Percentiles rank a stretch among this genome's conserved stretches.
phyloP scores from a whole-genome alignment of 2,888 invertebrate genomes.

The Drosophila leonis region DNA sequence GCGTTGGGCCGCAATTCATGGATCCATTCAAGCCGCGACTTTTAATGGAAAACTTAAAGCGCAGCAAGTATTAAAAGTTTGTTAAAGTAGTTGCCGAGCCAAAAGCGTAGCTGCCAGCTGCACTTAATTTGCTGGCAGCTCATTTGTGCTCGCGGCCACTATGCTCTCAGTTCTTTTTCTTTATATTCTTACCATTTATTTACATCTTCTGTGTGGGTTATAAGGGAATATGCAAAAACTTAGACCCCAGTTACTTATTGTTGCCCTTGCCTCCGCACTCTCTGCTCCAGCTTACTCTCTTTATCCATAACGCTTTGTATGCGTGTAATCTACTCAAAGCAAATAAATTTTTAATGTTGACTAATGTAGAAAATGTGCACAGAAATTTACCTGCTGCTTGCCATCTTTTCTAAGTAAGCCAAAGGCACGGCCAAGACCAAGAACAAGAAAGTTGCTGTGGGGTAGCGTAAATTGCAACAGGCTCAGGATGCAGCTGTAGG shows the following conservation, averaged over 20 bases:
- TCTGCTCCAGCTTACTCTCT: not conserved
- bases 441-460: constrained; percentile 22
- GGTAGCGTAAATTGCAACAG: constrained; percentile 48
- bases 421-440: constrained; percentile 13
- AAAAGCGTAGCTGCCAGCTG: constrained; percentile 72
- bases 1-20: constrained; percentile 24
- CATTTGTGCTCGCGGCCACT: constrained; percentile 55
- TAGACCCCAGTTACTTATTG: constrained; percentile 34
- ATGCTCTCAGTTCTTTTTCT: constrained; percentile 17
- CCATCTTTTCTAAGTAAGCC: constrained; percentile 20
- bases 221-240: constrained; percentile 57
- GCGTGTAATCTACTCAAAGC: constrained; percentile 76
- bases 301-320: constrained; percentile 36
- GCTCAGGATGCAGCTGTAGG: constrained; percentile 41
- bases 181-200: constrained; percentile 21
- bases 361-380: constrained; percentile 73
- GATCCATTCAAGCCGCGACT: constrained; percentile 19
- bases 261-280: not conserved
- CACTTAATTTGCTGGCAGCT: constrained; percentile 75
- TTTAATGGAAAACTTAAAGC: constrained; percentile 67
- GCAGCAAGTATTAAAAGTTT: constrained; percentile 44
- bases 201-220: constrained; percentile 22
- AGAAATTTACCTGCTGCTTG: constrained; percentile 64
- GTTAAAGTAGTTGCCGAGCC: constrained; percentile 60
- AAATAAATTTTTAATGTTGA: constrained; percentile 79